A percentile compares a stretch with the other conserved stretches of the same genome.
Conservation (phyloP, 2,797 vertebrate genomes). For the Gastrophryne carolinensis region DNA sequence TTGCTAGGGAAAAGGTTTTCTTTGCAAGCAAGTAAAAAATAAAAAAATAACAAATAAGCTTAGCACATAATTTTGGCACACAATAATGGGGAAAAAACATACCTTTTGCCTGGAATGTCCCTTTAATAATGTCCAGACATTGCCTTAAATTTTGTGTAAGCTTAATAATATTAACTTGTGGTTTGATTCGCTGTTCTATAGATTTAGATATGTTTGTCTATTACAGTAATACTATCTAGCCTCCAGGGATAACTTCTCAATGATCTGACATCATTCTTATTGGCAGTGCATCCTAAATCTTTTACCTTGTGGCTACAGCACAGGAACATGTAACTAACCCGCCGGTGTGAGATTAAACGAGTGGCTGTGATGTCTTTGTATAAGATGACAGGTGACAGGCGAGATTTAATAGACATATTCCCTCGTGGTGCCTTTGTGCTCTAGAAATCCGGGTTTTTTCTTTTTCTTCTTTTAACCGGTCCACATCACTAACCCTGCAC, state of each 20-base stretch:
- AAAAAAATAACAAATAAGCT: too few relatives aligned
- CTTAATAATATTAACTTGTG: too few relatives aligned
- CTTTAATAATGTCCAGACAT: too few relatives aligned
- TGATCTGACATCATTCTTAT: conserved; percentile 24
- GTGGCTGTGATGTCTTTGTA: conserved; percentile 33
- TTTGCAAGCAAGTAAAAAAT: too few relatives aligned
- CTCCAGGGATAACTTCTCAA: not conserved
- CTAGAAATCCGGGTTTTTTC: conserved; percentile 31
- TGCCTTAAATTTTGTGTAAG: too few relatives aligned
- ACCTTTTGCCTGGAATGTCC: too few relatives aligned
- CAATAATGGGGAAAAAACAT: too few relatives aligned
- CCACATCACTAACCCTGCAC: not conserved
- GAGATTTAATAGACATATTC: conserved; percentile 37
- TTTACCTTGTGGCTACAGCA: conserved; percentile 30
- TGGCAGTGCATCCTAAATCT: conserved; percentile 15
- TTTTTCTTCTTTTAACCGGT: conserved; percentile 20
- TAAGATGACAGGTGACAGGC: conserved; percentile 34
- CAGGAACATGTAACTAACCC: conserved; percentile 22
- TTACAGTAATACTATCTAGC: too few relatives aligned
- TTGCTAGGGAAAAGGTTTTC: too few relatives aligned
- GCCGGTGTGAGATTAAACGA: conserved; percentile 33
- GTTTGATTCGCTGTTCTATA: too few relatives aligned
- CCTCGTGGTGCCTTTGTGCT: conserved; percentile 39
- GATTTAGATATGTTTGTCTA: too few relatives aligned
- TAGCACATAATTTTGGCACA: too few relatives aligned